phyloP scores from a whole-genome alignment of 2,888 invertebrate genomes.

The Hypena proboscidalis region DNA sequence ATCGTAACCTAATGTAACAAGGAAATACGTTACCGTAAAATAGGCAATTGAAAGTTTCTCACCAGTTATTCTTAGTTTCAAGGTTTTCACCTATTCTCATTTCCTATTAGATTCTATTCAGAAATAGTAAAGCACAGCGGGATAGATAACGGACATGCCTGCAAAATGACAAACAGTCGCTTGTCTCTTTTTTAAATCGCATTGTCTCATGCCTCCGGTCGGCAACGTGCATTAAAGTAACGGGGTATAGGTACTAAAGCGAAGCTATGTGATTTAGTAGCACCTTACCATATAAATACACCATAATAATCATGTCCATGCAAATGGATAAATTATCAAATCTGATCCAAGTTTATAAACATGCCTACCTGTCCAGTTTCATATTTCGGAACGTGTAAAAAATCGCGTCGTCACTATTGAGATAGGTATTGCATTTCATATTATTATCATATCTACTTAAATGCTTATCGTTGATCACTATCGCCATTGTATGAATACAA shows the following conservation, averaged over 20 bases:
- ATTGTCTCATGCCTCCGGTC: slow-evolving; percentile 42
- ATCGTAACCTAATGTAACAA: background rate
- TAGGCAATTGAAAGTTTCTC: slow-evolving; percentile 1
- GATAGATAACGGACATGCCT: slow-evolving; percentile 28
- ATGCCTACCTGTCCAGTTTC: slow-evolving; percentile 27
- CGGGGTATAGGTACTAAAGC: slow-evolving; percentile 27
- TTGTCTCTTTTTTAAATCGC: slow-evolving; percentile 43
- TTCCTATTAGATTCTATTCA: slow-evolving; percentile 30
- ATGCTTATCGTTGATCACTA: no score
- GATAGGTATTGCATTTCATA: slow-evolving; percentile 10
- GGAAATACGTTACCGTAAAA: background rate
- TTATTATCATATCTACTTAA: no score
- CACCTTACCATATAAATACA: background rate
- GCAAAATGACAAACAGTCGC: slow-evolving; percentile 21
- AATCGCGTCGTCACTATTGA: background rate
- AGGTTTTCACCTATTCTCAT: slow-evolving; percentile 18
- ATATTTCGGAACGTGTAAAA: slow-evolving; percentile 27
- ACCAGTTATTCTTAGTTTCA: slow-evolving; percentile 17
- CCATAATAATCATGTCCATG: background rate
- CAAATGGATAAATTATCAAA: no score
- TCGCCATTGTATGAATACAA: no score
- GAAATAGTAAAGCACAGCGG: slow-evolving; percentile 6
- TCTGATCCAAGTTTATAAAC: slow-evolving; percentile 19
- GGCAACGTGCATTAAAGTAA: slow-evolving; percentile 34
- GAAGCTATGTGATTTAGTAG: background rate